These are phyloP conservation scores for Prunella strophiata DNA, from an alignment of 2,797 vertebrate species.

Conservation along the genomic window DNA sequence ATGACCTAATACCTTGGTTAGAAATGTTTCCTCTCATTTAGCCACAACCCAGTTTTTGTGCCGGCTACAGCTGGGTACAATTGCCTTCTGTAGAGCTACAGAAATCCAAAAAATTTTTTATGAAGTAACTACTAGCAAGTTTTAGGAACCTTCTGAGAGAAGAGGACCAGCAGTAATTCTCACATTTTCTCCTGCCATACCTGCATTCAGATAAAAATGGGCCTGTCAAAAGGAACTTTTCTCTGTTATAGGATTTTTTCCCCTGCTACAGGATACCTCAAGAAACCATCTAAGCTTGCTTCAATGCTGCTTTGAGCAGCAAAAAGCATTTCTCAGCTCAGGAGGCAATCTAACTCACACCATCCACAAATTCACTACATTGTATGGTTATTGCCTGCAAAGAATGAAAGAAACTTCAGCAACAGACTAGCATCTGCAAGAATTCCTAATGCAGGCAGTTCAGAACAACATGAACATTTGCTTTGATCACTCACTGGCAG, in stretches of 20 bases:
- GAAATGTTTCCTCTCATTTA: background rate
- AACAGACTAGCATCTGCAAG: background rate
- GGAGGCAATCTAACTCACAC: background rate
- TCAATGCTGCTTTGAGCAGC: background rate
- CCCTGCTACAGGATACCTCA: background rate
- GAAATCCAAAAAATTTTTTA: background rate
- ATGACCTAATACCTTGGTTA: background rate
- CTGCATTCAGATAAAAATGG: background rate
- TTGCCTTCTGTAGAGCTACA: background rate
- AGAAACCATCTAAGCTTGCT: background rate
- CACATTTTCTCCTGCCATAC: background rate
- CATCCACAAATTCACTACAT: background rate
- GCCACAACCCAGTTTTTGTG: background rate
- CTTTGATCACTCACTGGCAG: background rate
- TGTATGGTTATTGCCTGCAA: background rate
- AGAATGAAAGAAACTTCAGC: background rate
- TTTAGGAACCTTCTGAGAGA: background rate
- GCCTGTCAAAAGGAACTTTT: background rate
- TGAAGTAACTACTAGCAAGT: background rate
- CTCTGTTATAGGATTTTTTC: background rate
- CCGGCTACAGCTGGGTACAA: background rate
- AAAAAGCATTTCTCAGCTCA: background rate
- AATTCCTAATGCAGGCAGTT: background rate
- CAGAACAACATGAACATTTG: background rate
- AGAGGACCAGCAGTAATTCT: background rate